Evolutionary conservation across 2,888 invertebrate genomes (phyloP).

Genomic region (Pseudococcus viburni): DNA sequence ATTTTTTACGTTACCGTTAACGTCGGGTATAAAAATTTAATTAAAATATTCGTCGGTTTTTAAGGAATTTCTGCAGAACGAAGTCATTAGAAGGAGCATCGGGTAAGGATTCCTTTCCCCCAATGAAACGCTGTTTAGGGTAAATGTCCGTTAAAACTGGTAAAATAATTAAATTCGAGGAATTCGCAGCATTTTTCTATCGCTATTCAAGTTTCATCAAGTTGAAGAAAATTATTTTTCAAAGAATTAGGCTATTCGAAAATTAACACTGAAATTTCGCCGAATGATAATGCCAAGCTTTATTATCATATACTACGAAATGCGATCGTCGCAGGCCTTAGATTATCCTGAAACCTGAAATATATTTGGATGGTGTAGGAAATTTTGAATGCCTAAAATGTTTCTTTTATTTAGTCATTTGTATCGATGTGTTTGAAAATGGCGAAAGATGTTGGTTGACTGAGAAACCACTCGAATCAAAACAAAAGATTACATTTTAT

Average conservation of each 20-base stretch:
- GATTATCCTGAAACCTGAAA: too few species aligned
- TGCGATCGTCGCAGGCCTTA: not conserved
- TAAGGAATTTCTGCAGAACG: constrained; percentile 21
- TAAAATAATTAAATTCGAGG: constrained; percentile 50
- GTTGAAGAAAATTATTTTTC: constrained; percentile 44
- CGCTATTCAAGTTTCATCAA: constrained; percentile 47
- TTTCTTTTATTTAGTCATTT: too few species aligned
- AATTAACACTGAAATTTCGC: constrained; percentile 40
- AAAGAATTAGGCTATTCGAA: constrained; percentile 19
- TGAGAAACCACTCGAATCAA: too few species aligned
- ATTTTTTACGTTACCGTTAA: constrained; percentile 15
- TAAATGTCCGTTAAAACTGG: constrained; percentile 44
- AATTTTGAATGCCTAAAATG: too few species aligned
- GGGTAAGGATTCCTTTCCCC: constrained; percentile 26
- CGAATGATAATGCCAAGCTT: not conserved
- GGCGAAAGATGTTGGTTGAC: too few species aligned
- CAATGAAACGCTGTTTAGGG: constrained; percentile 30
- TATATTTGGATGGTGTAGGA: too few species aligned
- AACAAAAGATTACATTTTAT: too few species aligned
- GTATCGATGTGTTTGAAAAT: too few species aligned
- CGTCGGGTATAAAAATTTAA: constrained; percentile 28
- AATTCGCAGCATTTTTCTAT: constrained; percentile 50
- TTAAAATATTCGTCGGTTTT: constrained; percentile 51
- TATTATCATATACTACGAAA: not conserved
- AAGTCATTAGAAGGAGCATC: constrained; percentile 38